These are phyloP conservation scores for Philhelius pedissequus DNA, from an alignment of 2,888 invertebrate genomes.

Conservation along the genomic window DNA sequence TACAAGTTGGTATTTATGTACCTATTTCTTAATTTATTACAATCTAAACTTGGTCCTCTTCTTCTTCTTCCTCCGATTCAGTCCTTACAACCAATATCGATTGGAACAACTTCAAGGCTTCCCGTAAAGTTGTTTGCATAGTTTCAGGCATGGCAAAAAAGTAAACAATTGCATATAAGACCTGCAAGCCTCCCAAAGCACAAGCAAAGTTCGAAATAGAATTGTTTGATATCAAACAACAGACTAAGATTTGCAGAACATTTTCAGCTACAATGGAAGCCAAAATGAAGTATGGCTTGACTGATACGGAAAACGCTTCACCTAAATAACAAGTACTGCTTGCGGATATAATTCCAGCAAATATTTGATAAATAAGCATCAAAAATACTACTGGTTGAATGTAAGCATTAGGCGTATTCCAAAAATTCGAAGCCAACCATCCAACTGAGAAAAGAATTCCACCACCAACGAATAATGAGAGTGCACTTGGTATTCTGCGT, in stretches of 20 bases:
- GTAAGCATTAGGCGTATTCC: neutral
- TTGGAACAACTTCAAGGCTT: slow-evolving; percentile 71
- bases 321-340: slow-evolving; percentile 72
- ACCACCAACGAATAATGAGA: slow-evolving; percentile 70
- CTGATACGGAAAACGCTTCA: slow-evolving; percentile 73
- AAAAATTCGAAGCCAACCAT: neutral
- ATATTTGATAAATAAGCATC: slow-evolving; percentile 71
- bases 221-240: neutral
- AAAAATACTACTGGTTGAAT: neutral
- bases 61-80: neutral
- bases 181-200: slow-evolving; percentile 66
- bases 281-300: slow-evolving; percentile 71
- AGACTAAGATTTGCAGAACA: slow-evolving; percentile 53
- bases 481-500: slow-evolving; percentile 70
- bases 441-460: slow-evolving; percentile 70
- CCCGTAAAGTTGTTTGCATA: slow-evolving; percentile 69
- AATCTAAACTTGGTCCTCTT: neutral
- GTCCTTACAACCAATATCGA: neutral
- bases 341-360: slow-evolving; percentile 71
- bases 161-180: slow-evolving; percentile 68
- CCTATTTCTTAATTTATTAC: too few species aligned
- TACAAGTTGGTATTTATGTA: too few species aligned
- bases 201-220: neutral
- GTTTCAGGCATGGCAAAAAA: slow-evolving; percentile 74
- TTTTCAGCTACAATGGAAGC: slow-evolving; percentile 72